Conservation (phyloP, 1,140 invertebrate species). For the Polyergus mexicanus region DNA sequence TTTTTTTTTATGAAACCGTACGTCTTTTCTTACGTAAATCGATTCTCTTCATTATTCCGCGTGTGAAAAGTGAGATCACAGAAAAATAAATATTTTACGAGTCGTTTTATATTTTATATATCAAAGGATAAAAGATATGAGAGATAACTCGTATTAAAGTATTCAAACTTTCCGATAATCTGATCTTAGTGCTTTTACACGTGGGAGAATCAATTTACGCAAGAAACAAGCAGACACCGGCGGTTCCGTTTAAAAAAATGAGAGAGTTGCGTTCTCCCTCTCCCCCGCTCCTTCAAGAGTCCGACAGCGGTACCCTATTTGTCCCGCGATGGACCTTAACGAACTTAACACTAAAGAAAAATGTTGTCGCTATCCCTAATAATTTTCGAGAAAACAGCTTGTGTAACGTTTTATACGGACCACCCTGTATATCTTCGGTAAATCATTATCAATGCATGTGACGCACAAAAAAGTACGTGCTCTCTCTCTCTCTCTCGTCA, state of each 20-base stretch:
- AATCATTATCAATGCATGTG: neutral
- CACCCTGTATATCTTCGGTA: neutral
- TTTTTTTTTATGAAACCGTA: neutral
- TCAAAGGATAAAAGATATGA: too few species aligned
- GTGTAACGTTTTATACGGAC: neutral
- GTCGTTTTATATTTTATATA: too few species aligned
- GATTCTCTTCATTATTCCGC: too few species aligned
- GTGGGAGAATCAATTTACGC: neutral
- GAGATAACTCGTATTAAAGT: too few species aligned
- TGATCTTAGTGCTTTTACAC: neutral
- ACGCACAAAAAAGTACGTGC: neutral
- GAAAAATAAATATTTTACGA: too few species aligned
- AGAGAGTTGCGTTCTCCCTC: neutral
- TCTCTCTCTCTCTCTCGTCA: neutral
- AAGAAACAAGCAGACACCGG: neutral
- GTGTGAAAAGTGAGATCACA: too few species aligned
- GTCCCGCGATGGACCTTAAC: neutral
- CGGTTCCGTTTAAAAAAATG: neutral
- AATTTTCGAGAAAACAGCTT: neutral
- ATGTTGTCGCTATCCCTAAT: neutral
- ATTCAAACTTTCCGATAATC: neutral
- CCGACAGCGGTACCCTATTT: neutral
- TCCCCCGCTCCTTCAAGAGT: neutral
- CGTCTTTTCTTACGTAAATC: constrained; percentile 7
- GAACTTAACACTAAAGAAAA: neutral